Percentiles rank a stretch among this genome's conserved stretches.
These are phyloP conservation scores for Strigops habroptila DNA, from an alignment of 2,113 vertebrate genomes.

Conservation along the genomic window DNA sequence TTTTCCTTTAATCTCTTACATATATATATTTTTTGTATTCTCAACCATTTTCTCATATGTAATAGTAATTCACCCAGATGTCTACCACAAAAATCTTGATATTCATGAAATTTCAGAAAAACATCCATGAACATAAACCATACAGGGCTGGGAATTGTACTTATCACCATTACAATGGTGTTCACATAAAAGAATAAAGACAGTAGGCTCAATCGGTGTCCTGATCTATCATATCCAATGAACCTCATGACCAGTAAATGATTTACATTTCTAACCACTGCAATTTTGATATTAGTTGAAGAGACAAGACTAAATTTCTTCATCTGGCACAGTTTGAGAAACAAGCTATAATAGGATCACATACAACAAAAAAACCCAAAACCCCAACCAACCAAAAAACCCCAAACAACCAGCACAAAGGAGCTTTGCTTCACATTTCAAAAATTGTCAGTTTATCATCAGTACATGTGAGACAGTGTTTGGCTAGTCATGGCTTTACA, in stretches of 20 bases:
- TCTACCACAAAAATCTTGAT: background rate
- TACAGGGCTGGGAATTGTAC: background rate
- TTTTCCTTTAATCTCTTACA: background rate
- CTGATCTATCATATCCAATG: background rate
- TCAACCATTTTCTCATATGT: background rate
- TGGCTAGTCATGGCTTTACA: background rate
- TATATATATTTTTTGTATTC: background rate
- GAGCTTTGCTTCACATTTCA: background rate
- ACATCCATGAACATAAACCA: background rate
- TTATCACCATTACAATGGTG: background rate
- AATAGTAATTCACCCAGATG: background rate
- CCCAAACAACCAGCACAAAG: background rate
- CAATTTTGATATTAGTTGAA: background rate
- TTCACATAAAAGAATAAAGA: background rate
- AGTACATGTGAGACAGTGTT: rapidly evolving
- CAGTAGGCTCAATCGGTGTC: background rate
- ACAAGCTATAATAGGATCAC: background rate
- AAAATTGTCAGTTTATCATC: background rate
- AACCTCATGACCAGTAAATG: background rate
- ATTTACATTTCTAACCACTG: background rate
- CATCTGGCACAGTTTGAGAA: background rate
- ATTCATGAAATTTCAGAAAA: background rate
- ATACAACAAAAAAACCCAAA: background rate
- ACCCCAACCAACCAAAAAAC: background rate
- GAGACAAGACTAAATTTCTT: background rate